A percentile compares a stretch with the other conserved stretches of the same genome.
phyloP scores from a whole-genome alignment of 2,888 invertebrate genomes.

The Acleris holmiana region DNA sequence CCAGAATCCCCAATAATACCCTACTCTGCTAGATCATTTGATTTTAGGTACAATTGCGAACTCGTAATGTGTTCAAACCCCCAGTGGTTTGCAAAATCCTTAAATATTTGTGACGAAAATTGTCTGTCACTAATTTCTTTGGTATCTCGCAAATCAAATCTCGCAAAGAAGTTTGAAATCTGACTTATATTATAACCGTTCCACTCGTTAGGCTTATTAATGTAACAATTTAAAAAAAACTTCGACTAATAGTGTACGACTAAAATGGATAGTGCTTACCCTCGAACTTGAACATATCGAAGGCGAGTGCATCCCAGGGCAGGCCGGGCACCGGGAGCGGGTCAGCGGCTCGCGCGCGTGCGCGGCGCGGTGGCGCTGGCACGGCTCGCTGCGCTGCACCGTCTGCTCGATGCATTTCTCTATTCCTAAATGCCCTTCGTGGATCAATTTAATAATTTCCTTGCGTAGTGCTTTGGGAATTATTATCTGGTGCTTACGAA shows the following conservation, averaged over 20 bases:
- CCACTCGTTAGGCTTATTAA: slow-evolving; percentile 16
- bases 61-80: slow-evolving; percentile 31
- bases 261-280: slow-evolving; percentile 4
- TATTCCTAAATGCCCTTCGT: slow-evolving; percentile 32
- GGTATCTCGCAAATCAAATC: slow-evolving; percentile 22
- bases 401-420: slow-evolving; percentile 31
- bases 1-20: no score
- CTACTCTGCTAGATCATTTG: slow-evolving; percentile 24
- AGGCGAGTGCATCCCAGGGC: slow-evolving; percentile 28
- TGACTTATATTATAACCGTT: slow-evolving; percentile 14
- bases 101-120: slow-evolving; percentile 20
- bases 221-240: slow-evolving; percentile 17
- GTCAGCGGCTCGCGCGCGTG: slow-evolving; percentile 15
- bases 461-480: background rate
- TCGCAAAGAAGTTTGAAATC: slow-evolving; percentile 23
- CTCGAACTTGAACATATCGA: slow-evolving; percentile 17
- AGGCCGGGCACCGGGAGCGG: slow-evolving; percentile 24
- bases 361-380: slow-evolving; percentile 21
- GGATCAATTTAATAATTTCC: slow-evolving; percentile 17
- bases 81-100: slow-evolving; percentile 21
- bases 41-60: slow-evolving; percentile 25
- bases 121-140: slow-evolving; percentile 21
- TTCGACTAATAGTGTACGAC: slow-evolving; percentile 31
- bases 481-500: background rate
- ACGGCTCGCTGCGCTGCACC: slow-evolving; percentile 28